These are phyloP conservation scores for Todus mexicanus DNA, from an alignment of 2,797 vertebrate genomes.

Conservation along the genomic window DNA sequence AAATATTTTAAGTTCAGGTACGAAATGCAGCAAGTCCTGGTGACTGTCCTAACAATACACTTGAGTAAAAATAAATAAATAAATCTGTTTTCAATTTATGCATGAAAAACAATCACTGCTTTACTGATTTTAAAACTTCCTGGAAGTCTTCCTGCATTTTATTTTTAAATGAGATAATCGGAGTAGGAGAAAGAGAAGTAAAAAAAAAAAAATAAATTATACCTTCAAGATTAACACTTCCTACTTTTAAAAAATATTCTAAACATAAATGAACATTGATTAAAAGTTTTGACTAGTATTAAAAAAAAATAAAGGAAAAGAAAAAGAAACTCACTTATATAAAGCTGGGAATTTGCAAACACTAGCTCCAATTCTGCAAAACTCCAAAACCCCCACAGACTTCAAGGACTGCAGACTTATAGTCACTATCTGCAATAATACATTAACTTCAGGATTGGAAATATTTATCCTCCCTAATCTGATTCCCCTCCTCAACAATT, in stretches of 20 bases:
- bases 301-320: too few relatives aligned
- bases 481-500: slow-evolving; percentile 30
- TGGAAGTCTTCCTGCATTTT: neutral
- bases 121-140: neutral
- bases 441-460: slow-evolving; percentile 11
- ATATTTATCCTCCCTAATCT: slow-evolving; percentile 25
- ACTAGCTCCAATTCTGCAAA: neutral
- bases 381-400: neutral
- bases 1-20: neutral
- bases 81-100: neutral
- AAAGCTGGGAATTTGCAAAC: neutral
- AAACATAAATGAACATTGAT: slow-evolving; percentile 14
- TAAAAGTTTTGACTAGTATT: neutral
- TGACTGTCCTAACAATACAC: neutral
- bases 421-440: neutral
- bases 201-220: neutral
- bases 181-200: slow-evolving; percentile 1
- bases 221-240: slow-evolving; percentile 6
- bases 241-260: slow-evolving; percentile 15
- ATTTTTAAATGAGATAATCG: neutral
- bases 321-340: neutral
- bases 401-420: neutral
- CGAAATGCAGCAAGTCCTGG: neutral
- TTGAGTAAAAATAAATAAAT: neutral
- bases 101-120: neutral